Base-by-base conservation (phyloP, 1,140 invertebrate species). In the Heliconius himera region DNA sequence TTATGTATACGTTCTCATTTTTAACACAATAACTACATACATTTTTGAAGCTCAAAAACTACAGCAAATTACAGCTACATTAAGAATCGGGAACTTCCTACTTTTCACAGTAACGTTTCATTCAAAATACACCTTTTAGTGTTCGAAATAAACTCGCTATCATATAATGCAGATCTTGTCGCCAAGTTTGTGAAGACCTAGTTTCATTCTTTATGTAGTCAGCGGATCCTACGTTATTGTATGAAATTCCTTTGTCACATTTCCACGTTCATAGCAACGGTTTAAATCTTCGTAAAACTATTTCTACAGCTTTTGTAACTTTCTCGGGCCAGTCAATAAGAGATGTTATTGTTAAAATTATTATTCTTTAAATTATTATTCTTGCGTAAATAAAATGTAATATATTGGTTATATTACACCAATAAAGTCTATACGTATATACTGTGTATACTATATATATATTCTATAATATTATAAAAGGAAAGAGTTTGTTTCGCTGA, bases 171-270 rank as follows among this genome's bases (percentile, higher is more conserved):
- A 71, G 70, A 36, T 71, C 33, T 71, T 36, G 70, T 71, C 33
- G 20, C 70, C 29, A 71, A 38, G 20, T 71, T 71, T 38, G 70
- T 71, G 70, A 71, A 71, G 70, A 71, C 70, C 70, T 71, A 71
- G 70, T 71, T 71, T 38, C 36, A 36, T 71, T 71, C 70, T 71
- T 38, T 71, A 71, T 20, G 36, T 38, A 36, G 33, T 38, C 70
- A 71, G 5, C 9, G 33, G 9, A 71, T 71, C n/a, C 33, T 71
- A 22, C 6, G 70, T 38, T 71, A 38, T 71, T 71, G 33, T 71
- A 71, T 71, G 70, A 71, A 38, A 71, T 71, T 71, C 36, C 18
- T 38, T 38, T 71, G 33, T 70, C 13, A 71, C 8, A 71, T 38
- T 71, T 71, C 29, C 33, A 36, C 16, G 8, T 20, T 71, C 33